Evolutionary conservation across 2,888 invertebrate genomes (phyloP), one percentile per base, ranked within the genome.

Genomic region (Physocephala rufipes): DNA sequence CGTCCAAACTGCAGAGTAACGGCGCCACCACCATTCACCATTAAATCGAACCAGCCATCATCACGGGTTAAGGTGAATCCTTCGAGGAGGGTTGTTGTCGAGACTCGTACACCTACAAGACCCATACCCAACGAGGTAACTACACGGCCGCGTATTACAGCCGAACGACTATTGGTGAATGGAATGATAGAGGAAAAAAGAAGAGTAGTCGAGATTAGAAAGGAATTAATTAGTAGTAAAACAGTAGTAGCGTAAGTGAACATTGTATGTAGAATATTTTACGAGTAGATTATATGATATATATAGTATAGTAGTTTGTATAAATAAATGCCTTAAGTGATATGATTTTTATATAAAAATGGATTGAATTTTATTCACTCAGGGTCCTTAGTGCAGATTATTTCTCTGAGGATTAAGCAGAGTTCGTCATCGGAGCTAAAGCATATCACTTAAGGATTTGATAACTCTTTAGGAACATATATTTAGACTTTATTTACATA

Each of bases 1-100:
- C 96, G 89, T 71, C 97, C 96, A 83, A 99, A 98, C 84, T 96
- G 95, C 66, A 99, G 87, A 0, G 95, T 96, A 2, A 99, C 95
- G 1, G 97, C 96, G 0, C 97, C 97, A 1, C 99, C 99, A n/a
- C 99, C 99, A 86, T 99, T 99, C 19, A 99, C 98, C 82, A 99
- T 90, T 66, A 99, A 90, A 87, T 99, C 99, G 88, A 99, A 99
- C 95, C 95, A 95, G 65, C 96, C 96, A 80, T 95, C 95, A 77
- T 95, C 95, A 73, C 95, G 89, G 2, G 96, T 96, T 72, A 96
- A 87, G 0, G 99, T 99, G 87, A 97, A 97, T 16, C 99, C 99
- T 88, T 97, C 97, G 63, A 95, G 89, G n/a, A 96, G 93, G 4
- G 95, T 95, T 71, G 94, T 94, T 58, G 98, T 97, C 75, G 95